phyloP scores from a whole-genome alignment of 2,888 invertebrate genomes.

The Enoplolaimus lenunculus region DNA sequence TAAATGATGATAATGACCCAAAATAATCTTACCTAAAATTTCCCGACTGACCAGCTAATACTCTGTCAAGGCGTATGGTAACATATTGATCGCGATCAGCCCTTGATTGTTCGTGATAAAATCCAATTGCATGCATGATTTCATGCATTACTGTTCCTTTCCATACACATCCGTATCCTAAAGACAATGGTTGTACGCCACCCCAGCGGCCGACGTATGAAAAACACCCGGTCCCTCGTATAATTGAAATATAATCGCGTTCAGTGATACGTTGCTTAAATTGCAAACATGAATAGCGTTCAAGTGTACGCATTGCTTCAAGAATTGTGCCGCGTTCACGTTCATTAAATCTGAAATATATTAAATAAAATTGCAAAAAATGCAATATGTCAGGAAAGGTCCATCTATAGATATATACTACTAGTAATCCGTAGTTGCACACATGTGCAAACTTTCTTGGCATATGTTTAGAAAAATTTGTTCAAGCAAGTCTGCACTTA shows the following conservation, averaged over 20 bases:
- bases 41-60: background rate
- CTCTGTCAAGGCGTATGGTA: background rate
- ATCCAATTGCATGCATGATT: constrained; percentile 9
- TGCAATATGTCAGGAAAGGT: no score
- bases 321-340: constrained; percentile 11
- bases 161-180: constrained; percentile 18
- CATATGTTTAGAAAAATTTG: no score
- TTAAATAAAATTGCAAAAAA: no score
- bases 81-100: constrained; percentile 14
- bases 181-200: background rate
- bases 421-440: no score
- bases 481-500: no score
- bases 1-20: no score
- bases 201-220: constrained; percentile 19
- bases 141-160: constrained; percentile 14
- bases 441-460: no score
- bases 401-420: background rate
- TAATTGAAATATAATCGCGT: constrained; percentile 7
- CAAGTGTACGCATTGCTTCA: constrained; percentile 12
- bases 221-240: constrained; percentile 12
- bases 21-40: constrained; percentile 11
- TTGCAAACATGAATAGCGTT: constrained; percentile 1
- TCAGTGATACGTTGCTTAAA: constrained; percentile 3
- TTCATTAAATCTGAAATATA: constrained; percentile 13
- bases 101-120: constrained; percentile 12